Base-by-base conservation (phyloP, 1,140 invertebrate genomes). In the Euura lappo region DNA sequence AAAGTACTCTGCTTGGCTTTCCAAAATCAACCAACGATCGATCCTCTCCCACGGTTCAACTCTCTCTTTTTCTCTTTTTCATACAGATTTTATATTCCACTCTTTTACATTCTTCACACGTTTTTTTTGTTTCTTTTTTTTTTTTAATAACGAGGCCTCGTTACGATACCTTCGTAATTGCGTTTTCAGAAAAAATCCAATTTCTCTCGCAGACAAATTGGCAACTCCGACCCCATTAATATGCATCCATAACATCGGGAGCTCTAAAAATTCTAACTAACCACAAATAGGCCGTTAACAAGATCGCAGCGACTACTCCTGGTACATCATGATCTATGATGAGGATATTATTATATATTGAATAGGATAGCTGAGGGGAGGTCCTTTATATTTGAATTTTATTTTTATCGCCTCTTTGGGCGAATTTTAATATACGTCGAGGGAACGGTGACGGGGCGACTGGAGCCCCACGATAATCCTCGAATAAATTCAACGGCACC, bases 361-460 rank as follows among this genome's bases (percentile, higher is more conserved):
- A 60, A n/a, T n/a, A n/a, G 51, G 51, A 60, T 60, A 60, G 51
- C 51, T 60, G 51, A 60, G 28, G 28, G 1, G 28, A 28, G 51
- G 51, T n/a, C 51, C 51, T 60, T 60, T 60, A 60, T 6, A 60
- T 60, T 60, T 60, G 51, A 60, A 60, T 60, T 60, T 60, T 60
- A 60, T 60, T 60, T 60, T 60, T 60, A 60, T 60, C 51, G 51
- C 51, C 51, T 60, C 51, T 60, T 60, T 60, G 51, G 51, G 51
- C 51, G 51, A 60, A 60, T 60, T 60, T 60, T 60, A 60, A 60
- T 60, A 60, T 60, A 60, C 51, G 51, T 60, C 51, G 51, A 60
- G 51, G 51, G 51, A n/a, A 60, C 10, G 51, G 10, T 60, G 51
- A 60, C 51, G 13, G 51, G 51, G 5, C 51, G 51, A 60, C 51